Conservation (phyloP, 2,113 vertebrate species). For the Himantopus leucocephalus region DNA sequence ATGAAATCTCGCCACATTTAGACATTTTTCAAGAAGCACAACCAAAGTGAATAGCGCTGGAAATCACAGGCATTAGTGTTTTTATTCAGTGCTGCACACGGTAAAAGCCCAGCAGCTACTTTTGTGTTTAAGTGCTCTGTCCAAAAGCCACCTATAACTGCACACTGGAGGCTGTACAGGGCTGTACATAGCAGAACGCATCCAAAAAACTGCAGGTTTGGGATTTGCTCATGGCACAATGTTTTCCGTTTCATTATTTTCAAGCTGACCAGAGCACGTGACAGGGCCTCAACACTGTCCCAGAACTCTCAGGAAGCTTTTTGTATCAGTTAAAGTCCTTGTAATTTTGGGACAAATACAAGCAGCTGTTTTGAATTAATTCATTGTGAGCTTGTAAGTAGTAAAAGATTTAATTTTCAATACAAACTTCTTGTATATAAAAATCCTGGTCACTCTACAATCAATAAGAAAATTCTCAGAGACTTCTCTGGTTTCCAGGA, state of each 20-base stretch:
- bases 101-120: fast-evolving
- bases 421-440: background rate
- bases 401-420: background rate
- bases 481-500: background rate
- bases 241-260: background rate
- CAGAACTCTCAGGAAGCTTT: background rate
- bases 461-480: background rate
- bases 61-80: no score
- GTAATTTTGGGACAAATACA: background rate
- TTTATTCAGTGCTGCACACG: background rate
- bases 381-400: background rate
- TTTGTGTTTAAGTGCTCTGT: background rate
- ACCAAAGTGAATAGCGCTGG: background rate
- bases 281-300: background rate
- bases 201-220: background rate
- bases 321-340: background rate
- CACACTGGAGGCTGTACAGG: background rate
- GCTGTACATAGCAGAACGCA: background rate
- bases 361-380: background rate
- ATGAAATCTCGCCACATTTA: background rate
- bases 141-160: background rate
- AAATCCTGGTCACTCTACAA: background rate
- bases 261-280: background rate
- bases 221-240: background rate
- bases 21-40: background rate